Percentiles rank a stretch among this genome's conserved stretches.
Conservation (phyloP, 1,140 invertebrate species). For the Caenorhabditis inopinata region DNA sequence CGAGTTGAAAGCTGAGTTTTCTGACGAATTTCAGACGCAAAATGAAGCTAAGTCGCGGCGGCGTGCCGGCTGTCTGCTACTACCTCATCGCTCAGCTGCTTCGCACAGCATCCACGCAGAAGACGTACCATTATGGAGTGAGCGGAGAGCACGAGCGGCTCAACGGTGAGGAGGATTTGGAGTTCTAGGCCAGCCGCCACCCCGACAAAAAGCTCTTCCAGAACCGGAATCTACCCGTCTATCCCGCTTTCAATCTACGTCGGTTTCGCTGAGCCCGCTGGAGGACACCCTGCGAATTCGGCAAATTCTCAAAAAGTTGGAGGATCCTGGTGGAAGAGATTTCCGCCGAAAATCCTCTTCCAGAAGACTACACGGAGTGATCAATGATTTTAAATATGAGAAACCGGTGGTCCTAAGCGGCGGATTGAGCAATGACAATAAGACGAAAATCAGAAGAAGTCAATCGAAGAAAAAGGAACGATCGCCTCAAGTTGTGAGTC, state of each 20-base stretch:
- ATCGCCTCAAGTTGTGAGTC: not conserved
- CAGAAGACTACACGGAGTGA: not conserved
- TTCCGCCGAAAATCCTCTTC: not conserved
- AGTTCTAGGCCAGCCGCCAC: not conserved
- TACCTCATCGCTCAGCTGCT: not conserved
- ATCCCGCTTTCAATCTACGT: not conserved
- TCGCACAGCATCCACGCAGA: not conserved
- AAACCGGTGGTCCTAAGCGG: not conserved
- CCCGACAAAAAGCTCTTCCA: not conserved
- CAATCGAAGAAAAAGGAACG: not conserved
- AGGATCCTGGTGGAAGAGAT: conserved; percentile 1
- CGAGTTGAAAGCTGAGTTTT: too few species aligned
- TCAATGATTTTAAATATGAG: not conserved
- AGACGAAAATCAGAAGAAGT: not conserved
- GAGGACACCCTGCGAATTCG: not conserved
- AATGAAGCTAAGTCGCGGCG: too few species aligned
- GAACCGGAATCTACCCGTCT: not conserved
- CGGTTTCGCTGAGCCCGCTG: not conserved
- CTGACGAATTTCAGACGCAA: too few species aligned
- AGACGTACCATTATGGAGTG: not conserved
- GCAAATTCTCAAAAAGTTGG: not conserved
- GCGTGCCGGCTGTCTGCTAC: too few species aligned
- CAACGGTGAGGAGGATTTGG: not conserved
- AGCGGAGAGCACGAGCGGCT: not conserved
- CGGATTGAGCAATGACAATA: not conserved